A percentile compares a stretch with the other conserved stretches of the same genome.
Conservation (phyloP, 2,113 vertebrate genomes). For the Tragulus kanchil region DNA sequence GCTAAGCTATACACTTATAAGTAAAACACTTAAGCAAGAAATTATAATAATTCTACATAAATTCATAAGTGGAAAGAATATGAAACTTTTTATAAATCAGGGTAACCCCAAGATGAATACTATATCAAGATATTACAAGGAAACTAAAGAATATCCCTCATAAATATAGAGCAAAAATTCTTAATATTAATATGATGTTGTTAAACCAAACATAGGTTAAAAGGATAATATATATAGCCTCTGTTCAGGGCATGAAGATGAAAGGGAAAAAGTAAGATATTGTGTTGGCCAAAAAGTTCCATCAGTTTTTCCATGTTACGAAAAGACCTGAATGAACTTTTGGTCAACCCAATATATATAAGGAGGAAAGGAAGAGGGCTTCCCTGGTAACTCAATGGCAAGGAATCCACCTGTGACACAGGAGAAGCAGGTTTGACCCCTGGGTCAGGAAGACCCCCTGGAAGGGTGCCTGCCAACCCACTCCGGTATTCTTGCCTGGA, state of each 20-base stretch:
- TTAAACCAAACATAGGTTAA: not conserved
- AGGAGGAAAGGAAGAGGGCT: not conserved
- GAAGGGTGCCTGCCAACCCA: not conserved
- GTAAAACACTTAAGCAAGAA: not conserved
- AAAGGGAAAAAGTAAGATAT: not conserved
- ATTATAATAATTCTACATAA: not conserved
- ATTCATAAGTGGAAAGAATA: not conserved
- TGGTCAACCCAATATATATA: not conserved
- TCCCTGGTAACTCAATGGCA: not conserved
- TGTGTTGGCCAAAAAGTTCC: not conserved
- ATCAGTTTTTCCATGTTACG: not conserved
- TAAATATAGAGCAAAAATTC: not conserved
- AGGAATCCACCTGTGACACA: rapidly evolving
- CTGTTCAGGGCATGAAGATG: not conserved
- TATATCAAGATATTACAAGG: not conserved
- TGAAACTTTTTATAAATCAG: not conserved
- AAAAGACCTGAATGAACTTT: not conserved
- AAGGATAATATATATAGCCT: not conserved
- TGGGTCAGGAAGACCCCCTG: not conserved
- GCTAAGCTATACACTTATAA: not conserved
- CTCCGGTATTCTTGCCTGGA: not conserved
- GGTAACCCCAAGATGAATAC: not conserved
- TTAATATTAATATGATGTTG: not conserved
- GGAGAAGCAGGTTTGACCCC: not conserved
- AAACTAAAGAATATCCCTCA: not conserved